Evolutionary conservation across 2,113 vertebrate species (phyloP).

Genomic region (Clarias magur): DNA sequence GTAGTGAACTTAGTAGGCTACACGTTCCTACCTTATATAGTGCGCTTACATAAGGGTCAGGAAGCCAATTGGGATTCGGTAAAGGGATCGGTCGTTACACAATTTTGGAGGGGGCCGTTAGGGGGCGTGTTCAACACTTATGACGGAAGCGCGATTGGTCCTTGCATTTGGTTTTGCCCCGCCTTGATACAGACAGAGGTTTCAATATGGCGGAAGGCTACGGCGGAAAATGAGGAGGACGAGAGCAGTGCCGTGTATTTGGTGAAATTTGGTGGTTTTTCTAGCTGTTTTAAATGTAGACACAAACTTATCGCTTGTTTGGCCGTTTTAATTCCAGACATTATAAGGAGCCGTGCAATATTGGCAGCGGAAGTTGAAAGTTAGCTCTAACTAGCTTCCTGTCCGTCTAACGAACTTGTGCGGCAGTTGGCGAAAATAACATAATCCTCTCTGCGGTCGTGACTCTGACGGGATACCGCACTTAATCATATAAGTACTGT

Average conservation of each 20-base stretch:
- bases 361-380: slow-evolving; percentile 18
- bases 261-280: not conserved
- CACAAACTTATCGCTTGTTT: not conserved
- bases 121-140: not conserved
- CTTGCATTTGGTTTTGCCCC: slow-evolving; percentile 36
- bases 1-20: not conserved
- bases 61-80: not conserved
- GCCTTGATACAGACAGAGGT: slow-evolving; percentile 64
- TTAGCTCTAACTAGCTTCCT: slow-evolving; percentile 49
- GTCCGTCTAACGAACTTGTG: slow-evolving; percentile 22
- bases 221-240: slow-evolving; percentile 65
- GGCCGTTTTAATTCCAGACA: not conserved
- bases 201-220: slow-evolving; percentile 73
- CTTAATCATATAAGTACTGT: not conserved
- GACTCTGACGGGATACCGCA: not conserved
- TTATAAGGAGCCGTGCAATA: not conserved
- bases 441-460: not conserved
- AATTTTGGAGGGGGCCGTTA: not conserved
- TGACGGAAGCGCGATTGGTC: slow-evolving; percentile 22
- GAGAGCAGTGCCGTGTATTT: slow-evolving; percentile 48
- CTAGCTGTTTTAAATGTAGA: not conserved
- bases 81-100: not conserved
- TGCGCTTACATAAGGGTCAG: not conserved
- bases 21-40: not conserved
- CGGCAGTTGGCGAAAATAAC: slow-evolving; percentile 8